Base-by-base conservation (phyloP, 2,797 vertebrate species). In the Amblyraja radiata region DNA sequence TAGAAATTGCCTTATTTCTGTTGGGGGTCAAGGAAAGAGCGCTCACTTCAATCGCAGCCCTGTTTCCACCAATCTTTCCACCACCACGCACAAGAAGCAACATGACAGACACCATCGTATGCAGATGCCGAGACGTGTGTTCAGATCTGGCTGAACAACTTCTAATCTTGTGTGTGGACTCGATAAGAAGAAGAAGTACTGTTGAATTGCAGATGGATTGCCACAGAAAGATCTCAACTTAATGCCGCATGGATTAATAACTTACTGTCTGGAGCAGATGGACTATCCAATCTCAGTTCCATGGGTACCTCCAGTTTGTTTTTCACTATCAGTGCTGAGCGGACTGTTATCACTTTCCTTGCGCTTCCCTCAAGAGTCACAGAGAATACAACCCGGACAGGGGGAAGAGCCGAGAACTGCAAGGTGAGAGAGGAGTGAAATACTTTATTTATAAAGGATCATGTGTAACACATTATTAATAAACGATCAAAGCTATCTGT, bases 331-430 rank as follows among this genome's bases (percentile, higher is more conserved):
- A 99, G 96, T 32, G 99, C 98, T 0, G 99, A 99, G 18, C 98
- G 98, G 0, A 99, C 98, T 0, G 99, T 99, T 90, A 99, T 97
- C 25, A 99, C 98, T 93, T 99, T 99, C 93, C 98, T 97, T 80
- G 99, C 98, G 0, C 98, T 98, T 39, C 99, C 99, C 95, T 99
- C 99, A 98, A 99, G 98, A 0, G 97, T 99, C 58, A 99, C 98
- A 0, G 98, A 97, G 94, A 99, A 99, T 1, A 99, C 99, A 90
- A 99, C 98, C 93, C 98, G 97, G 93, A 99, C 98, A 0, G 99
- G 98, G 0, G 98, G 99, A 94, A 99, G 96, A 0, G 98, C 98
- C 0, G 99, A 99, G 95, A 99, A 99, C 99, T 99, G 94, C 36
- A 95, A 65, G 94, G 93, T 94, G 71, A 93, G 93, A 94, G 93